phyloP scores from a whole-genome alignment of 2,797 vertebrate species.

The Champsocephalus gunnari region DNA sequence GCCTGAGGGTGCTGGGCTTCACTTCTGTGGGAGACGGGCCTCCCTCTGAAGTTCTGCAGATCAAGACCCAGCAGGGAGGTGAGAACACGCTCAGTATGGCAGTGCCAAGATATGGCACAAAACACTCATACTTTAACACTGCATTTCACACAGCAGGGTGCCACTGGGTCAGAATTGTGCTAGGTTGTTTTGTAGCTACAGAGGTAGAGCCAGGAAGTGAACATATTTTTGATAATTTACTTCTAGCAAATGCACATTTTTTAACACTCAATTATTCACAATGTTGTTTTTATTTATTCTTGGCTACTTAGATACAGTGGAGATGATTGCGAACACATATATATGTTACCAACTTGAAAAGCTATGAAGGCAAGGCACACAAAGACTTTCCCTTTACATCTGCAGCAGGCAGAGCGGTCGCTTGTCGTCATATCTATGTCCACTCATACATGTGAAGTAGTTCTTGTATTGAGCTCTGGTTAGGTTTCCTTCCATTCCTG shows the following conservation, averaged over 20 bases:
- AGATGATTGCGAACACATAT: neutral
- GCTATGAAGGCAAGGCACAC: neutral
- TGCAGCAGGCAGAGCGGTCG: neutral
- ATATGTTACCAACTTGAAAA: neutral
- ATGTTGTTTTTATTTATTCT: too few species aligned
- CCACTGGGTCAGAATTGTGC: neutral
- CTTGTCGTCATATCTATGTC: neutral
- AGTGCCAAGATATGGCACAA: neutral
- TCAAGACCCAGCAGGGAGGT: constrained; percentile 97
- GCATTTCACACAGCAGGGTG: neutral
- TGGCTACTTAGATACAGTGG: neutral
- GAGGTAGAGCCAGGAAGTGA: neutral
- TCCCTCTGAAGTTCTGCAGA: constrained; percentile 91
- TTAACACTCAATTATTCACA: neutral
- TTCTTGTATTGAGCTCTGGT: neutral
- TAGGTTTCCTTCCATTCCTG: neutral
- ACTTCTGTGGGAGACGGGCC: constrained; percentile 95
- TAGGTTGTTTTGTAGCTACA: neutral
- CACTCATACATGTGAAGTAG: neutral
- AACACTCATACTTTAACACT: neutral
- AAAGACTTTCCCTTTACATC: neutral
- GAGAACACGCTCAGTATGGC: constrained; percentile 10
- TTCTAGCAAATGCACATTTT: neutral
- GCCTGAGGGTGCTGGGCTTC: constrained; percentile 92
- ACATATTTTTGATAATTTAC: neutral